Conservation (phyloP, 1,140 invertebrate genomes). For the Amyelois transitella region DNA sequence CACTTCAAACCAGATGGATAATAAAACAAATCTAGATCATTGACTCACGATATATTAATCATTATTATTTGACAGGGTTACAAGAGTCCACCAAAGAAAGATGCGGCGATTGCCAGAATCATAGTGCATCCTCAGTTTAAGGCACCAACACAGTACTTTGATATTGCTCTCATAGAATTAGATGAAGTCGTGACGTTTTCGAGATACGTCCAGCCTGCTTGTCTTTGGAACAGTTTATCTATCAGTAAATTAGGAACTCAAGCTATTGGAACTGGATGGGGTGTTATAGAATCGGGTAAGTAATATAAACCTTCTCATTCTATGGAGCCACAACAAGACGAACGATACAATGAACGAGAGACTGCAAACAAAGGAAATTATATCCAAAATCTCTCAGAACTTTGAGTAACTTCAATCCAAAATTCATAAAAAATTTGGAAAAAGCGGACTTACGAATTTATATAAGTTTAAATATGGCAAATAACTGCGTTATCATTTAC, state of each 20-base stretch:
- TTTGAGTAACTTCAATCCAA: too few relatives aligned
- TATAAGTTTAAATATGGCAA: too few relatives aligned
- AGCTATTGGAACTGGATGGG: slow-evolving; percentile 38
- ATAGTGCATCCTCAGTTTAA: slow-evolving; percentile 68
- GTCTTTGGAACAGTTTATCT: slow-evolving; percentile 18
- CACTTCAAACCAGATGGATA: too few relatives aligned
- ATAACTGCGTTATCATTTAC: too few relatives aligned
- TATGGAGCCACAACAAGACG: background rate
- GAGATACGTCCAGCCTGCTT: slow-evolving; percentile 24
- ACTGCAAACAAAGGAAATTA: too few relatives aligned
- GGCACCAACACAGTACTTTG: slow-evolving; percentile 58
- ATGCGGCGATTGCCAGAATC: slow-evolving; percentile 17
- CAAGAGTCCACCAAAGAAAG: background rate
- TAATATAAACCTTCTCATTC: too few relatives aligned
- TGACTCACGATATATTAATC: background rate
- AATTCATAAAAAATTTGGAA: too few relatives aligned
- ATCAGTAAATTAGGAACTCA: slow-evolving; percentile 1
- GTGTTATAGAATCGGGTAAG: slow-evolving; percentile 32
- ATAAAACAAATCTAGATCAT: too few relatives aligned
- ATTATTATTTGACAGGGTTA: background rate
- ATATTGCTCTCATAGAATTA: slow-evolving; percentile 58
- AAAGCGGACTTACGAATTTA: too few relatives aligned
- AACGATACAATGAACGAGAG: too few relatives aligned
- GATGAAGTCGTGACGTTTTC: slow-evolving; percentile 12
- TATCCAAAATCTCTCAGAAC: too few relatives aligned